Evolutionary conservation across 2,113 vertebrate genomes (phyloP).

Genomic region (Cochlearius cochlearius): DNA sequence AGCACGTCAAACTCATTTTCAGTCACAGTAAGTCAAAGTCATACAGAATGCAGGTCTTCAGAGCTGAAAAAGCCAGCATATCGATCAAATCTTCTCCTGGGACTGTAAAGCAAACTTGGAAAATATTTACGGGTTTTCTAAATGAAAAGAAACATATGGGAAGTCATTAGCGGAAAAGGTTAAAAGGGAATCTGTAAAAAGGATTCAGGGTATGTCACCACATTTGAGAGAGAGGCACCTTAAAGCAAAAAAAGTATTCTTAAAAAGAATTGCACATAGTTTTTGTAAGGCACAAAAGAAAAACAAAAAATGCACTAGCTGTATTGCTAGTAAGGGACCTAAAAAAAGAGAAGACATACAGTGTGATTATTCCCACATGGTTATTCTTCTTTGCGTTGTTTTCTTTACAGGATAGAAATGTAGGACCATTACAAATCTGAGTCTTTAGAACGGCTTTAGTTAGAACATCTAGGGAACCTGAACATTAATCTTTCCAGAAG

Average conservation of each 20-base stretch:
- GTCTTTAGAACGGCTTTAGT: background rate
- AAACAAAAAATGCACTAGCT: constrained; percentile 2
- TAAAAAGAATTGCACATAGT: background rate
- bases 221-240: background rate
- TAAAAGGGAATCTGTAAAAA: background rate
- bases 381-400: background rate
- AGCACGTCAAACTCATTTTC: background rate
- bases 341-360: constrained; percentile 9
- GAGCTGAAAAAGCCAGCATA: background rate
- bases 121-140: background rate
- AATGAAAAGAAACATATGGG: background rate
- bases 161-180: background rate
- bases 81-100: background rate
- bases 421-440: background rate
- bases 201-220: background rate
- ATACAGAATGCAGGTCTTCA: background rate
- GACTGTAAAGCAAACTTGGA: background rate
- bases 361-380: background rate
- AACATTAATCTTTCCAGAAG: background rate
- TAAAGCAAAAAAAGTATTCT: background rate
- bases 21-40: background rate
- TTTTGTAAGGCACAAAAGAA: background rate
- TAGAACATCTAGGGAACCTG: background rate
- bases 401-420: background rate
- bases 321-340: constrained; percentile 13